Percentiles rank a stretch among this genome's conserved stretches.
phyloP scores from a whole-genome alignment of 2,113 vertebrate genomes.

The Rhinopithecus roxellana region DNA sequence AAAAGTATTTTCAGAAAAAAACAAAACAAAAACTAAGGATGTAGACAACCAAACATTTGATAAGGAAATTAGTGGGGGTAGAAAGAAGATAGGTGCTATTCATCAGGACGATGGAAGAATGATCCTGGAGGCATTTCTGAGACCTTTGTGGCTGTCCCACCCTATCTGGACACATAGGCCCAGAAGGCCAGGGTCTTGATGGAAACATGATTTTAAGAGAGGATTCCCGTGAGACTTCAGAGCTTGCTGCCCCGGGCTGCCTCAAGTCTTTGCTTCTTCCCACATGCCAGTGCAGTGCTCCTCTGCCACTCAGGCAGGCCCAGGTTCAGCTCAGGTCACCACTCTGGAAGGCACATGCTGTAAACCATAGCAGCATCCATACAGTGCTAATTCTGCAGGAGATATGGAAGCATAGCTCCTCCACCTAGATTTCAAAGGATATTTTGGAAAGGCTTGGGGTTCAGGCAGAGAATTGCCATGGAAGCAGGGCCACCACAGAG shows the following conservation, averaged over 20 bases:
- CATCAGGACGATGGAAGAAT: neutral
- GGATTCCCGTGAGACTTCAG: neutral
- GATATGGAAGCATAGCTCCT: neutral
- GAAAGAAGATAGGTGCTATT: neutral
- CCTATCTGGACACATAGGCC: neutral
- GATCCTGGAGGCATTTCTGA: neutral
- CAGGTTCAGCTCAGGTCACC: neutral
- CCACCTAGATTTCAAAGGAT: neutral
- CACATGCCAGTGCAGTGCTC: neutral
- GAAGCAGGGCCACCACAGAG: neutral
- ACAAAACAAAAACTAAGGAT: neutral
- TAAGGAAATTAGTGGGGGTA: neutral
- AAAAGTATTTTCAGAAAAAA: neutral
- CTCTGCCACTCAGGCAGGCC: neutral
- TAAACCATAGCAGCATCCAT: neutral
- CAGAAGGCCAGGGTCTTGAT: neutral
- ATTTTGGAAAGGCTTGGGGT: neutral
- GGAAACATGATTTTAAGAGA: neutral
- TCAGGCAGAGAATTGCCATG: neutral
- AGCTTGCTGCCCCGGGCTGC: neutral
- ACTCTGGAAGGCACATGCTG: neutral
- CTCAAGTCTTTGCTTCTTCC: neutral
- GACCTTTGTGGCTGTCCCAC: neutral
- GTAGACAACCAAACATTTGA: neutral
- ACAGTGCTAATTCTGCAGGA: neutral